A percentile compares a stretch with the other conserved stretches of the same genome.
These are phyloP conservation scores for Drosophila borealis DNA, from an alignment of 2,888 invertebrate species.

Conservation along the genomic window DNA sequence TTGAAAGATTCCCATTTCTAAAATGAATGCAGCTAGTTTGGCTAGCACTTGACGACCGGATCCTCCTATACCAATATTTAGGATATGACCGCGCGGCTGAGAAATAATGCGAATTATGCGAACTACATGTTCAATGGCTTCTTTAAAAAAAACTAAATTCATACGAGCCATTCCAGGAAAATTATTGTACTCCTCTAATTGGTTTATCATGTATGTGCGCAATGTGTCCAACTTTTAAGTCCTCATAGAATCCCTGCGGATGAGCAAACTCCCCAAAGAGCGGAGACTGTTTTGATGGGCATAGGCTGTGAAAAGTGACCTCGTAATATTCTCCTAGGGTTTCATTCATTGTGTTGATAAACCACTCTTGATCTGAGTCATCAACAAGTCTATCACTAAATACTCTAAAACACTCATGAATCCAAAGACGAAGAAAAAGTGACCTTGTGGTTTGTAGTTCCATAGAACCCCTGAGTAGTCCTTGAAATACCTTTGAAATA, in stretches of 20 bases:
- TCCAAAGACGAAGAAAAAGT: slow-evolving; percentile 92
- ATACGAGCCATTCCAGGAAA: slow-evolving; percentile 91
- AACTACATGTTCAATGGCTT: slow-evolving; percentile 94
- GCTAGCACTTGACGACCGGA: slow-evolving; percentile 93
- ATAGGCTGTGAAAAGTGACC: slow-evolving; percentile 91
- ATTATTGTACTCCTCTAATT: slow-evolving; percentile 87
- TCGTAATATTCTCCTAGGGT: slow-evolving; percentile 93
- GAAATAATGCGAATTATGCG: slow-evolving; percentile 93
- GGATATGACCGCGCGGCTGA: slow-evolving; percentile 92
- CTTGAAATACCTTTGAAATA: slow-evolving; percentile 94
- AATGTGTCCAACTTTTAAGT: slow-evolving; percentile 88
- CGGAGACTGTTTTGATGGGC: slow-evolving; percentile 89
- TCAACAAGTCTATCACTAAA: slow-evolving; percentile 94
- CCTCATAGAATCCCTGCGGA: slow-evolving; percentile 91
- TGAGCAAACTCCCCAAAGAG: slow-evolving; percentile 93
- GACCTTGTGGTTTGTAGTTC: slow-evolving; percentile 91
- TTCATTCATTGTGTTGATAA: slow-evolving; percentile 89
- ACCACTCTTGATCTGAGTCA: slow-evolving; percentile 91
- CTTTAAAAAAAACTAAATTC: slow-evolving; percentile 93
- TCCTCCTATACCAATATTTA: slow-evolving; percentile 94
- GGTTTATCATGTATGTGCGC: slow-evolving; percentile 86
- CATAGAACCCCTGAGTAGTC: slow-evolving; percentile 91
- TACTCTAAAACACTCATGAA: slow-evolving; percentile 94
- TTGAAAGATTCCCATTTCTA: slow-evolving; percentile 91
- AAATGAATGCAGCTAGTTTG: slow-evolving; percentile 91